Evolutionary conservation across 2,797 vertebrate genomes (phyloP), one percentile per base, ranked within the genome.

Genomic region (Diplodus puntazzo): DNA sequence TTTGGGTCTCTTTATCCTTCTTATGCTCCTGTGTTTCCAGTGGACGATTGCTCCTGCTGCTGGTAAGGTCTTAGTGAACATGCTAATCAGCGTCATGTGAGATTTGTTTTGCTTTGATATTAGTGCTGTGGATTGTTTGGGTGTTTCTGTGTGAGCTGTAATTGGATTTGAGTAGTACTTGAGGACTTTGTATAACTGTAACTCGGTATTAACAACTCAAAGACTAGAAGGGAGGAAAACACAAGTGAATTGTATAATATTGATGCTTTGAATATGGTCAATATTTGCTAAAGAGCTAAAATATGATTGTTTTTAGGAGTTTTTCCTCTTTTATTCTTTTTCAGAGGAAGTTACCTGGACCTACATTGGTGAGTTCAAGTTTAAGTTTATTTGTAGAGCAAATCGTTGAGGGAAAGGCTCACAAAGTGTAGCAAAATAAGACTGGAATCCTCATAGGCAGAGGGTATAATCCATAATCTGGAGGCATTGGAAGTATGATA

Each of bases 341-440:
- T 66, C 81, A 95, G 94, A 82, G 27, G 81, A 92, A 80, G 68
- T 86, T 34, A 49, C 80, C 73, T 95, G 94, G 94, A 92, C 87
- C 63, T 95, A 95, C 82, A 88, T 77, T 21, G 94, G 94, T 95
- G 79, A 93, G 93, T 91, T 46, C 17, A 72, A 64, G 23, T 61
- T 73, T 16, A 74, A 64, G 23, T 61, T 73, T 45, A 46, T 71
- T 77, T 11, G 16, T 52, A 18, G 3, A 49, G 1, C 13, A 55
- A 61, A 58, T 52, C 18, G 11, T 69, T 17, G 62, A 16, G 8
- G 10, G 73, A 46, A 73, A 52, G 7, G 3, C n/a, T 25, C 7
- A 61, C 5, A 30, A 48, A 59, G 11, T 34, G 21, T 23, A 5
- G 23, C 49, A 58, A 10, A n/a, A 20, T 0, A 39, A 16, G 30